Conservation (phyloP, 1,140 invertebrate genomes). For the Oreohelix idahoensis region DNA sequence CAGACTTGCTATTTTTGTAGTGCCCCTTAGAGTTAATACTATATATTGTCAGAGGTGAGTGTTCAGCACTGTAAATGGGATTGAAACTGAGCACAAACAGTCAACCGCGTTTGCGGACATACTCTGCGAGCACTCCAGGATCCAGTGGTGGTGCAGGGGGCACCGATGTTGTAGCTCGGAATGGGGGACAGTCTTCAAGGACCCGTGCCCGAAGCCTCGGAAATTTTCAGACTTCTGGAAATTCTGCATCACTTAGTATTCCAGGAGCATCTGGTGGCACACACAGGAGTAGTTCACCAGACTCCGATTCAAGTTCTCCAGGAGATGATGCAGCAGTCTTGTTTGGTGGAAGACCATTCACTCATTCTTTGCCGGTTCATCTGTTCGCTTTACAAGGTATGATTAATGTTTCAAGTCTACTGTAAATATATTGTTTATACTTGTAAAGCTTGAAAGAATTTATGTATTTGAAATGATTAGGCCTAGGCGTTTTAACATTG, state of each 20-base stretch:
- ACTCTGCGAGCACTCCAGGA: constrained; percentile 64
- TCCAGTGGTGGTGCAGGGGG: constrained; percentile 55
- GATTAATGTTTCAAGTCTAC: constrained; percentile 32
- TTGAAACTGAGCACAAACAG: constrained; percentile 64
- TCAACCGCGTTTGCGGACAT: constrained; percentile 64
- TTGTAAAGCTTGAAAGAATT: too few species aligned
- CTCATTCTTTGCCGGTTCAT: constrained; percentile 68
- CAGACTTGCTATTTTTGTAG: not conserved
- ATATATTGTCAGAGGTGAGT: not conserved
- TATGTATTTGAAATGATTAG: too few species aligned
- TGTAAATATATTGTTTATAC: too few species aligned
- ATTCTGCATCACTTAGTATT: constrained; percentile 56
- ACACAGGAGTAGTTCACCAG: constrained; percentile 60
- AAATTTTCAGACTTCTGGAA: constrained; percentile 57
- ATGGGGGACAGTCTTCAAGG: constrained; percentile 52
- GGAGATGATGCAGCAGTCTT: constrained; percentile 55
- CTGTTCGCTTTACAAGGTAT: constrained; percentile 67
- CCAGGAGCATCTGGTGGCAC: constrained; percentile 58
- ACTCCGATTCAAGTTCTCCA: constrained; percentile 69
- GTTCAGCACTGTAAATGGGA: constrained; percentile 53
- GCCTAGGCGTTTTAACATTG: too few species aligned
- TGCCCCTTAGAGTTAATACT: not conserved
- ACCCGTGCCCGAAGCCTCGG: constrained; percentile 64
- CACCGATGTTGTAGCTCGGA: constrained; percentile 50
- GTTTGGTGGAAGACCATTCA: constrained; percentile 57